These are phyloP conservation scores for Lochmaea crataegi DNA, from an alignment of 2,888 invertebrate species.

Conservation along the genomic window DNA sequence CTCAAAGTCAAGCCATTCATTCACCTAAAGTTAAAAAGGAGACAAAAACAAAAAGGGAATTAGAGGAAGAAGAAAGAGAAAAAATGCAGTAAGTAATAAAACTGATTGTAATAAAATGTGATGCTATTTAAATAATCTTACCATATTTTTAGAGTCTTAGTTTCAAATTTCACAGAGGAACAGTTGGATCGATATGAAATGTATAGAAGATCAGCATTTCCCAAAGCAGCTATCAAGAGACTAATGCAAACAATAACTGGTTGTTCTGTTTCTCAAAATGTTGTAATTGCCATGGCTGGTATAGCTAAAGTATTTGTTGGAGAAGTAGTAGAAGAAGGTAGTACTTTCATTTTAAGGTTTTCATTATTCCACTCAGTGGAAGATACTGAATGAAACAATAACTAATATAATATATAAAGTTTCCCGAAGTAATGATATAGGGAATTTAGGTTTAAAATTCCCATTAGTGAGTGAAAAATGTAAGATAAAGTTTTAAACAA, in stretches of 20 bases:
- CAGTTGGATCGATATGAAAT: slow-evolving; percentile 98
- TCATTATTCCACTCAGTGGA: background rate
- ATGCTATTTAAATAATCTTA: background rate
- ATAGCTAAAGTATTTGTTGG: slow-evolving; percentile 99
- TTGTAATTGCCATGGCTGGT: slow-evolving; percentile 99
- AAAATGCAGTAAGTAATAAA: slow-evolving; percentile 89
- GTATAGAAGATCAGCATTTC: slow-evolving; percentile 96
- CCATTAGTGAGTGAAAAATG: too few relatives aligned
- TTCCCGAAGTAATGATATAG: too few relatives aligned
- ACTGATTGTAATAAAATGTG: background rate
- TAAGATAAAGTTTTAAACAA: too few relatives aligned
- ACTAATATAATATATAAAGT: background rate
- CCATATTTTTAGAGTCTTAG: slow-evolving; percentile 80
- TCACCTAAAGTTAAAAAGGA: slow-evolving; percentile 72
- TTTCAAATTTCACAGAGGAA: slow-evolving; percentile 98
- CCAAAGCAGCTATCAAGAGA: slow-evolving; percentile 96
- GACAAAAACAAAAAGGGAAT: slow-evolving; percentile 80
- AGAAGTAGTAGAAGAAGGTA: slow-evolving; percentile 98
- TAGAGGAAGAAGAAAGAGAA: slow-evolving; percentile 94
- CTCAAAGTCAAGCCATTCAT: slow-evolving; percentile 51
- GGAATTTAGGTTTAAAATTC: too few relatives aligned
- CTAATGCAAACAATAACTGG: slow-evolving; percentile 99
- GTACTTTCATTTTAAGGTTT: background rate
- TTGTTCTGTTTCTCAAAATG: slow-evolving; percentile 96
- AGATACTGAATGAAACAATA: background rate